Evolutionary conservation across 2,113 vertebrate genomes (phyloP).

Genomic region (Solea senegalensis): DNA sequence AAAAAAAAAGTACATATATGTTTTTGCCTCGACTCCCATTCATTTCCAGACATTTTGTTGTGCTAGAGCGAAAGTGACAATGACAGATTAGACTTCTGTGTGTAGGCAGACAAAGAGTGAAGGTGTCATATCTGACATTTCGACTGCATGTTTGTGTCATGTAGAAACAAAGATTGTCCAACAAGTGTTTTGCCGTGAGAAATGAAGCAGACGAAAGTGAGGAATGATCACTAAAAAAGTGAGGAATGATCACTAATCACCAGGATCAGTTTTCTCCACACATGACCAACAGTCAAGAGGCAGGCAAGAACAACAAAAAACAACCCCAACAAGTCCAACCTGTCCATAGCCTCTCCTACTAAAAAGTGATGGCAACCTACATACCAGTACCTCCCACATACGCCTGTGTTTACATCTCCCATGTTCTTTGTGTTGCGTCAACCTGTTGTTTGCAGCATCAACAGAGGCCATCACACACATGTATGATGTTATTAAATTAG

Average conservation of each 20-base stretch:
- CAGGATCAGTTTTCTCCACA: constrained; percentile 37
- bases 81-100: not conserved
- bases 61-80: too few species aligned
- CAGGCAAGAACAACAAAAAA: constrained; percentile 15
- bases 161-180: constrained; percentile 19
- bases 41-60: not conserved
- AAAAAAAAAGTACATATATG: not conserved
- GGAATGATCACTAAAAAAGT: constrained; percentile 47
- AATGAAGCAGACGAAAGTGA: constrained; percentile 33
- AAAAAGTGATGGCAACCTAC: constrained; percentile 11
- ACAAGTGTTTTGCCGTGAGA: constrained; percentile 57
- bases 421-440: constrained; percentile 56
- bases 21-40: not conserved
- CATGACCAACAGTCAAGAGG: constrained; percentile 6
- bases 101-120: constrained; percentile 17
- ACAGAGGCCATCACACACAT: constrained; percentile 3
- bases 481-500: too few species aligned
- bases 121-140: constrained; percentile 31
- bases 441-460: constrained; percentile 33
- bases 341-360: not conserved
- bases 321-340: constrained; percentile 46
- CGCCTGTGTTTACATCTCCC: constrained; percentile 40
- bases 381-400: constrained; percentile 47
- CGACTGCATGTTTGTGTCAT: constrained; percentile 23
- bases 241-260: constrained; percentile 50